Percentiles rank a stretch among this genome's conserved stretches.
Conservation (phyloP, 2,797 vertebrate genomes). For the Neosilurus mollespiculum region DNA sequence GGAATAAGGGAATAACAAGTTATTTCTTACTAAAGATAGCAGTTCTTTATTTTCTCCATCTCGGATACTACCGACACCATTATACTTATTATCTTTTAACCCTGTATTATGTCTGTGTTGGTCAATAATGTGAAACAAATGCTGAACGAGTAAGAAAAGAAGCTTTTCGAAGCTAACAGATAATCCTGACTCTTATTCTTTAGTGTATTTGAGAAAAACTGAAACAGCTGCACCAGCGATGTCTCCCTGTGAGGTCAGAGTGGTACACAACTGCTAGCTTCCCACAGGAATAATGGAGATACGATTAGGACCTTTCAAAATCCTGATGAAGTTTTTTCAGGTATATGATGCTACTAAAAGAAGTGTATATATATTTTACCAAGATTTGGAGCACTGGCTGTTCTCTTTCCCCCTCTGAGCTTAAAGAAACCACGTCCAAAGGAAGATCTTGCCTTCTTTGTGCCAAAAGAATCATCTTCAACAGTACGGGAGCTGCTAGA, state of each 20-base stretch:
- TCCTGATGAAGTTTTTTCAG: too few species aligned
- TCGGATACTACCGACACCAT: not conserved
- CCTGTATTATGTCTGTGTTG: not conserved
- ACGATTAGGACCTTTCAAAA: too few species aligned
- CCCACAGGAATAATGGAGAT: not conserved
- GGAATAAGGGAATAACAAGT: not conserved
- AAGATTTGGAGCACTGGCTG: conserved; percentile 87
- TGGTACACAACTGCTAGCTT: not conserved
- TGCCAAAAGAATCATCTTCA: conserved; percentile 85
- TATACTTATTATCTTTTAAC: not conserved
- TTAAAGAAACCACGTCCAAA: conserved; percentile 98
- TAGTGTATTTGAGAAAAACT: not conserved
- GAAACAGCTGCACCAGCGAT: not conserved
- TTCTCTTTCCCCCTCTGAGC: conserved; percentile 89
- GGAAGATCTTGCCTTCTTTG: conserved; percentile 88
- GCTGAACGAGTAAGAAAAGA: not conserved
- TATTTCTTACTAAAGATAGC: not conserved
- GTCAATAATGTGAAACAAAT: not conserved
- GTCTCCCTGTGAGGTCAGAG: not conserved
- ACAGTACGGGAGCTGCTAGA: conserved; percentile 64
- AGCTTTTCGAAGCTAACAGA: not conserved
- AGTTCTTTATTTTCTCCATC: not conserved
- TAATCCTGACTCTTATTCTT: not conserved
- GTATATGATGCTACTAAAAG: too few species aligned
- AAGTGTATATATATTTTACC: conserved; percentile 68